Percentiles rank a stretch among this genome's conserved stretches.
phyloP scores from a whole-genome alignment of 2,797 vertebrate genomes.

The Rallus crepitans region DNA sequence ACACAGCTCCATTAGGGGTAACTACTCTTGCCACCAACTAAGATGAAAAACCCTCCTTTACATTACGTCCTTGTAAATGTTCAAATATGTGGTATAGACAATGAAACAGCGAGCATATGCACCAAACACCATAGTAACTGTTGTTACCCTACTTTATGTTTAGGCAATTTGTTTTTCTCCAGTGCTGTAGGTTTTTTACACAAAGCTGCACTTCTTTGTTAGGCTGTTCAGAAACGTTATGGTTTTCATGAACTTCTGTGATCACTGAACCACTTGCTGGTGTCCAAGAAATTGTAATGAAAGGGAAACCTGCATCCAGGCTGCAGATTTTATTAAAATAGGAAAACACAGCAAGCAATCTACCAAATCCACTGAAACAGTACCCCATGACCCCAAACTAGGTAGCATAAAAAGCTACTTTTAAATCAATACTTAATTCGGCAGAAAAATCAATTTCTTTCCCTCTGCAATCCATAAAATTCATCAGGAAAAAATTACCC shows the following conservation, averaged over 20 bases:
- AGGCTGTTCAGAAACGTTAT: background rate
- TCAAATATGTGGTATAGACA: background rate
- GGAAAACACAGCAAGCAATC: slow-evolving; percentile 44
- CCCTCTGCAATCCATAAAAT: slow-evolving; percentile 55
- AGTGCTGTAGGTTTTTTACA: background rate
- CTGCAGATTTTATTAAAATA: slow-evolving; percentile 18
- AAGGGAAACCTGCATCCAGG: slow-evolving; percentile 8
- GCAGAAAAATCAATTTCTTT: slow-evolving; percentile 68
- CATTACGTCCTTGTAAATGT: background rate
- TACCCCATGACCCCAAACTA: slow-evolving; percentile 30
- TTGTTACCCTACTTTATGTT: background rate
- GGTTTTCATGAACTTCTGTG: slow-evolving; percentile 6
- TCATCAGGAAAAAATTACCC: slow-evolving; percentile 55
- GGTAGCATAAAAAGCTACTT: slow-evolving; percentile 35
- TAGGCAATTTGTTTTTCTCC: background rate
- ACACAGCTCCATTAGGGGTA: background rate
- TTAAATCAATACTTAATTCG: slow-evolving; percentile 65
- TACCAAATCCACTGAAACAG: slow-evolving; percentile 49
- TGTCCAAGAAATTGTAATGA: slow-evolving; percentile 8
- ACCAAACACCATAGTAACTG: background rate
- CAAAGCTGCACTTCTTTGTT: background rate
- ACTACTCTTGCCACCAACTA: background rate
- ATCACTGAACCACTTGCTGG: slow-evolving; percentile 7
- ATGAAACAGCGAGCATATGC: background rate
- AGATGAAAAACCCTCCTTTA: background rate